phyloP scores from a whole-genome alignment of 2,888 invertebrate genomes.

The Dasysyrphus tricinctus region DNA sequence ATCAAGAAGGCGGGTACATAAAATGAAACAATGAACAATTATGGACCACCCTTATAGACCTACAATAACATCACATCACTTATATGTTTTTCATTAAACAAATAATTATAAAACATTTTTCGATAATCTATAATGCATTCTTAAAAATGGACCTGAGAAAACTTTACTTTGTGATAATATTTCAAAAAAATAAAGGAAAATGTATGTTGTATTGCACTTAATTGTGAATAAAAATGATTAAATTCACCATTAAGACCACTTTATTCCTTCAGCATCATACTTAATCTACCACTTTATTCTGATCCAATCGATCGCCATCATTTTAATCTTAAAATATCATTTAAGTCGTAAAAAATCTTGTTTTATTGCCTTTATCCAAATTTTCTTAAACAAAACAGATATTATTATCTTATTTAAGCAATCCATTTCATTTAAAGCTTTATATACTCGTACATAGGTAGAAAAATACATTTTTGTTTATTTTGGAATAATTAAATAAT shows the following conservation, averaged over 20 bases:
- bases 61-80: no score
- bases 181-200: no score
- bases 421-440: not conserved
- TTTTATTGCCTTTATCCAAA: not conserved
- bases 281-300: not conserved
- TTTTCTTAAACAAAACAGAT: not conserved
- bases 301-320: not conserved
- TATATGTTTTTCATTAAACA: no score
- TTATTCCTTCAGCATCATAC: not conserved
- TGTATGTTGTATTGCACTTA: not conserved
- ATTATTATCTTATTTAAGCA: not conserved
- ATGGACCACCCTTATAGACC: no score
- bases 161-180: no score
- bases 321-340: slow-evolving; percentile 1
- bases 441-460: no score
- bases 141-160: no score
- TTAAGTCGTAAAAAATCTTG: not conserved
- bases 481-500: not conserved
- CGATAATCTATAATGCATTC: no score
- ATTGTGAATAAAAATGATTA: not conserved
- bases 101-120: no score
- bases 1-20: no score
- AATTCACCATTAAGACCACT: not conserved
- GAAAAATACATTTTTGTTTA: not conserved
- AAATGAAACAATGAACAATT: no score